Evolutionary conservation across 53 echinoderm and acorn worm genomes (phyloP), one percentile per base, ranked within the genome.

Genomic region (Hippasteria phrygiana): DNA sequence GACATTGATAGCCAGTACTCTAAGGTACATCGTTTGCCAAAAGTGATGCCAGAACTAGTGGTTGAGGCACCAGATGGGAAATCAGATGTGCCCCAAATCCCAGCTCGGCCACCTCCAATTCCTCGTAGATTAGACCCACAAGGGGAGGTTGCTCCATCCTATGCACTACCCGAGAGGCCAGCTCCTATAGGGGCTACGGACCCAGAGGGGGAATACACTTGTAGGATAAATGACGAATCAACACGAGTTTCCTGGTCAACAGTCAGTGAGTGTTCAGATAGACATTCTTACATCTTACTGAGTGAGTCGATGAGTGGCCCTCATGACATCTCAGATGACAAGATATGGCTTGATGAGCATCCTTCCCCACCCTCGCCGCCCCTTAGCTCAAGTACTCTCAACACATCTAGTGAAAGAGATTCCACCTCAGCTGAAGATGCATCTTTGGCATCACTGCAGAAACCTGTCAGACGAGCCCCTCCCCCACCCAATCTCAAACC

Each of bases 401-500:
- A 43, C 40, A 72, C 1, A 42, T 35, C 59, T 59, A 24, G 59
- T 59, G 26, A 59, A 26, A 59, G 27, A 59, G 59, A 59, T 31
- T 29, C 75, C 5, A 26, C 28, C 11, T 16, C 43, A 41, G 11
- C 14, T 32, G 75, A 71, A 16, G 87, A 53, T 7, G 87, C 45
- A 7, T 35, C 78, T 3, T 29, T 1, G 13, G 43, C 28, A 0
- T 28, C 74, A 7, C n/a, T n/a, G n/a, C 55, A 40, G 41, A 87
- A 50, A 55, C 89, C 89, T 39, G 79, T 40, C 37, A 43, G 89
- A 51, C 80, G 69, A 24, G 89, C 89, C 7, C 89, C 89, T 11
- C 89, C 80, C 11, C 89, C 89, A 35, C 89, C 89, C 12, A 46
- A 40, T 24, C 22, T 24, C 18, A 64, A 67, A 66, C 31, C 47